These are phyloP conservation scores for Brachyistius frenatus DNA, from an alignment of 2,113 vertebrate genomes.

Conservation along the genomic window DNA sequence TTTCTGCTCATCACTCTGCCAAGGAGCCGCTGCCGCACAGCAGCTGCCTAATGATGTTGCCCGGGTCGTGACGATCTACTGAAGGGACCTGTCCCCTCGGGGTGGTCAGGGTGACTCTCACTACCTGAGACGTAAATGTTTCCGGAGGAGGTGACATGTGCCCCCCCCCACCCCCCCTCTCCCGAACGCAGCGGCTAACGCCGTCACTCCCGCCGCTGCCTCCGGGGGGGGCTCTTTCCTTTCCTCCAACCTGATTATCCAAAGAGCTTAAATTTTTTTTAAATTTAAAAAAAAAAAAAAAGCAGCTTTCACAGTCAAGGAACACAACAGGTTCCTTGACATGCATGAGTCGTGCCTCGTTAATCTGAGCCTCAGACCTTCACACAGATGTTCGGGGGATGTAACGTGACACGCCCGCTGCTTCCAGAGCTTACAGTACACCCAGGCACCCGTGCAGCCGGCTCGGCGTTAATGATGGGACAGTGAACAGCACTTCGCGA, in stretches of 20 bases:
- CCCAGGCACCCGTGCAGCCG: slow-evolving; percentile 42
- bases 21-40: slow-evolving; percentile 55
- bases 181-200: slow-evolving; percentile 5
- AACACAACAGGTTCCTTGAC: slow-evolving; percentile 33
- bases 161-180: too few relatives aligned
- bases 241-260: slow-evolving; percentile 51
- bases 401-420: slow-evolving; percentile 49
- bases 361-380: slow-evolving; percentile 57
- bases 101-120: slow-evolving; percentile 51
- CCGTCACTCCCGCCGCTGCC: slow-evolving; percentile 21
- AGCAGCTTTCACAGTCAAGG: slow-evolving; percentile 32
- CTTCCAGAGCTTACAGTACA: slow-evolving; percentile 39
- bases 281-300: slow-evolving; percentile 6
- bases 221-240: slow-evolving; percentile 10
- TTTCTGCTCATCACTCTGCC: slow-evolving; percentile 59
- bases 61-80: slow-evolving; percentile 57
- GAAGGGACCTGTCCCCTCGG: slow-evolving; percentile 64
- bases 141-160: slow-evolving; percentile 36
- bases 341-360: slow-evolving; percentile 7
- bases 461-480: slow-evolving; percentile 52
- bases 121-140: slow-evolving; percentile 41
- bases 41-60: slow-evolving; percentile 72
- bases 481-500: slow-evolving; percentile 33
- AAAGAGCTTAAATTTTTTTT: slow-evolving; percentile 20
- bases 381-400: slow-evolving; percentile 54